These are phyloP conservation scores for Chrysopilus asiliformis DNA, from an alignment of 2,888 invertebrate species.

Conservation along the genomic window DNA sequence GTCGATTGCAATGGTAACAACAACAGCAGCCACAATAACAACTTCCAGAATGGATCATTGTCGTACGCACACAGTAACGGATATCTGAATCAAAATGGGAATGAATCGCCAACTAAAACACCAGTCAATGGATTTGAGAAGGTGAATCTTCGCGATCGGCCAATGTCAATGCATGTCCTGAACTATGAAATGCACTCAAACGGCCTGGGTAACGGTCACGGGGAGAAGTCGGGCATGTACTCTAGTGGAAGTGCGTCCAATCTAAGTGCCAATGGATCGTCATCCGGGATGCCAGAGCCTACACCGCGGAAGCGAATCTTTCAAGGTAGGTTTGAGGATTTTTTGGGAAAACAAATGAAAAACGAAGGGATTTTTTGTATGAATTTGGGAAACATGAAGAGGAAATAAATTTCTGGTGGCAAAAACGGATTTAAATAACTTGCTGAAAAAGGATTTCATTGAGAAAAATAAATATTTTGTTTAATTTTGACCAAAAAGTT, in stretches of 20 bases:
- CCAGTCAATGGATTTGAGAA: slow-evolving; percentile 7
- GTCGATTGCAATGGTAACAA: slow-evolving; percentile 30
- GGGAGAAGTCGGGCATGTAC: slow-evolving; percentile 10
- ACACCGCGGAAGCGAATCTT: slow-evolving; percentile 28
- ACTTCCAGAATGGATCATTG: slow-evolving; percentile 7
- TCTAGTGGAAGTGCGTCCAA: slow-evolving; percentile 14
- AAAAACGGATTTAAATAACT: too few species aligned
- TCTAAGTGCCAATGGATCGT: too few species aligned
- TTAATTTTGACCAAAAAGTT: too few species aligned
- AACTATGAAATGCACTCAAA: slow-evolving; percentile 12
- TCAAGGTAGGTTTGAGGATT: slow-evolving; percentile 8
- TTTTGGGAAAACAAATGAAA: slow-evolving; percentile 1
- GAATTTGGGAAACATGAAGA: too few species aligned
- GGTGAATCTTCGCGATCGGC: too few species aligned
- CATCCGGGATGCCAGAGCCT: slow-evolving; percentile 25
- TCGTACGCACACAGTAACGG: too few species aligned
- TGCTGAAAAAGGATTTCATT: too few species aligned
- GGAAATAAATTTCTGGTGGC: too few species aligned
- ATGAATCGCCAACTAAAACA: background rate
- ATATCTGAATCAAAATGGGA: slow-evolving; percentile 7
- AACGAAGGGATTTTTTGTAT: too few species aligned
- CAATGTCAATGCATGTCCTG: too few species aligned
- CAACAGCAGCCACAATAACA: slow-evolving; percentile 16
- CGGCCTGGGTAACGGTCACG: too few species aligned
- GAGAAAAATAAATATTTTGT: too few species aligned